A percentile compares a stretch with the other conserved stretches of the same genome.
Evolutionary conservation across 2,888 invertebrate species (phyloP).

Genomic region (Conops quadrifasciatus): DNA sequence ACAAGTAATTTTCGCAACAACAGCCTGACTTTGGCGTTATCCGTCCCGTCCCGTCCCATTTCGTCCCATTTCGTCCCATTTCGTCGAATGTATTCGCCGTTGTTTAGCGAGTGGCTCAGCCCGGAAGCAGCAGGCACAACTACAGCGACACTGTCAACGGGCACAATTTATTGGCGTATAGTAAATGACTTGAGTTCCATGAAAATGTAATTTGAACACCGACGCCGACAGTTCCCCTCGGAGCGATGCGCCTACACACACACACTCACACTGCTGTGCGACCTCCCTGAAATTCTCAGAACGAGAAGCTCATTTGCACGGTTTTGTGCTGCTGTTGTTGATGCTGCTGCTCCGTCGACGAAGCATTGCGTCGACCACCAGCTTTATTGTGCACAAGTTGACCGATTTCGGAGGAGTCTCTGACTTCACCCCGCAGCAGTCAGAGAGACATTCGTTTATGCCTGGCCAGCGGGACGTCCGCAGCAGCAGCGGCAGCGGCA

Average conservation of each 20-base stretch:
- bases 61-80: too few species aligned
- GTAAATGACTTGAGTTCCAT: slow-evolving; percentile 40
- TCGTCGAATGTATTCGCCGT: neutral
- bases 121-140: neutral
- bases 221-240: slow-evolving; percentile 6
- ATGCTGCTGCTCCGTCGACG: neutral
- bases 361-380: neutral
- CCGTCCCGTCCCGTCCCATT: too few species aligned
- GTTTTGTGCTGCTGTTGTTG: neutral
- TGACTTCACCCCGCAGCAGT: neutral
- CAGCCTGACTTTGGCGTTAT: too few species aligned
- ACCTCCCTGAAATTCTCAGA: neutral
- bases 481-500: neutral
- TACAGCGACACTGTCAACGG: slow-evolving; percentile 5
- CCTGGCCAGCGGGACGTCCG: neutral
- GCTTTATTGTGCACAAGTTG: neutral
- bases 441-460: neutral
- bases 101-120: neutral
- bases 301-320: slow-evolving; percentile 11
- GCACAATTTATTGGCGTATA: slow-evolving; percentile 34
- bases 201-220: slow-evolving; percentile 36
- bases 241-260: too few species aligned
- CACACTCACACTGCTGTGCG: neutral
- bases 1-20: too few species aligned
- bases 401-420: neutral